A percentile compares a stretch with the other conserved stretches of the same genome.
phyloP scores from a whole-genome alignment of 2,888 invertebrate species.

The Melangyna quadrimaculata region DNA sequence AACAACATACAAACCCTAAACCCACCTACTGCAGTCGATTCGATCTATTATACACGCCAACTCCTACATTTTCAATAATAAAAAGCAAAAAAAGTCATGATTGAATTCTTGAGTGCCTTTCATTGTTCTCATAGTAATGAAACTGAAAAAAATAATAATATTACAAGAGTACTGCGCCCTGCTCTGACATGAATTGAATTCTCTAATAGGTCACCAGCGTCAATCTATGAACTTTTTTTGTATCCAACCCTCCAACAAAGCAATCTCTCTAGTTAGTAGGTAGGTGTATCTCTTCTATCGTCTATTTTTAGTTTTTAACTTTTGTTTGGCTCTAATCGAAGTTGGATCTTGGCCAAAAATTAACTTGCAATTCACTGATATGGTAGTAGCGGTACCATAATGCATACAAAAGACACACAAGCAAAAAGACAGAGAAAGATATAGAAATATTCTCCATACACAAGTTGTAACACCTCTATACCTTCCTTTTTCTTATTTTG shows the following conservation, averaged over 20 bases:
- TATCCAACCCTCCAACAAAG: conserved; percentile 7
- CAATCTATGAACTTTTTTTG: conserved; percentile 43
- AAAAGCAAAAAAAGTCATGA: background rate
- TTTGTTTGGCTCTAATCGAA: conserved; percentile 48
- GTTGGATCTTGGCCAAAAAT: conserved; percentile 57
- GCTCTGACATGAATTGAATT: conserved; percentile 27
- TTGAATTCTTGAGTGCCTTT: conserved; percentile 23
- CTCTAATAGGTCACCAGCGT: conserved; percentile 39
- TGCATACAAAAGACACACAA: background rate
- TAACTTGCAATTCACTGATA: conserved; percentile 40
- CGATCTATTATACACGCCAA: background rate
- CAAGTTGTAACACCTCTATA: conserved; percentile 40
- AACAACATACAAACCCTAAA: background rate
- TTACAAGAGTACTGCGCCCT: conserved; percentile 5
- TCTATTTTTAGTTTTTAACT: conserved; percentile 54
- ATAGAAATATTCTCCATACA: background rate
- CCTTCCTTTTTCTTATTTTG: background rate
- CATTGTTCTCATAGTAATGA: conserved; percentile 1
- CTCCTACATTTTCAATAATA: background rate
- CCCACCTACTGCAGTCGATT: background rate
- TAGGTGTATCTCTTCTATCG: background rate
- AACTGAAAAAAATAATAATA: background rate
- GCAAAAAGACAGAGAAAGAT: background rate
- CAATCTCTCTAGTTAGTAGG: background rate
- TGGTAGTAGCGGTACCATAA: conserved; percentile 19